Conservation (phyloP, 1,140 invertebrate genomes). For the Cardiocondyla obscurior region DNA sequence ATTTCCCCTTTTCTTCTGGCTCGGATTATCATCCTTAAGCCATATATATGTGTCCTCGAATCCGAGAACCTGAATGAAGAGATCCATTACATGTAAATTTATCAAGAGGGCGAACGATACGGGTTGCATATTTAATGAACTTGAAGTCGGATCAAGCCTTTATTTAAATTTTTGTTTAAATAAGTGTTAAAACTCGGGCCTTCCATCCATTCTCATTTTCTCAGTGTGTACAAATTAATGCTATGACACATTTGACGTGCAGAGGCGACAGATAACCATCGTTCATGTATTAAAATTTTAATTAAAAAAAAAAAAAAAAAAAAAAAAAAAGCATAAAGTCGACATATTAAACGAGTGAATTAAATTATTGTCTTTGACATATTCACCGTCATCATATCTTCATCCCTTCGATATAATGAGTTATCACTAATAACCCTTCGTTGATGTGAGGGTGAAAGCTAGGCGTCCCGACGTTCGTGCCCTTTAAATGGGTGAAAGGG, state of each 20-base stretch:
- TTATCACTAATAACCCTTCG: constrained; percentile 16
- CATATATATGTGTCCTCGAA: constrained; percentile 86
- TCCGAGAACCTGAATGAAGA: constrained; percentile 82
- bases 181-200: constrained; percentile 6
- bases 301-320: background rate
- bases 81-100: constrained; percentile 31
- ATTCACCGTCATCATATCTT: background rate
- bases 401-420: background rate
- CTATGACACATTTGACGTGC: background rate
- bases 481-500: constrained; percentile 62
- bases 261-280: background rate
- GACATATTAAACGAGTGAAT: background rate
- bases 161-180: constrained; percentile 53
- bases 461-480: constrained; percentile 63
- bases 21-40: constrained; percentile 79
- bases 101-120: constrained; percentile 10
- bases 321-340: background rate
- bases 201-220: background rate
- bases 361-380: background rate
- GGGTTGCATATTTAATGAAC: constrained; percentile 46
- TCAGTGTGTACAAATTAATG: background rate
- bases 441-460: constrained; percentile 26
- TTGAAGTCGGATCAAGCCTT: constrained; percentile 22
- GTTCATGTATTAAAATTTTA: background rate
- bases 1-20: constrained; percentile 77